Evolutionary conservation across 2,888 invertebrate species (phyloP).

Genomic region (Leptinotarsa haldemani): DNA sequence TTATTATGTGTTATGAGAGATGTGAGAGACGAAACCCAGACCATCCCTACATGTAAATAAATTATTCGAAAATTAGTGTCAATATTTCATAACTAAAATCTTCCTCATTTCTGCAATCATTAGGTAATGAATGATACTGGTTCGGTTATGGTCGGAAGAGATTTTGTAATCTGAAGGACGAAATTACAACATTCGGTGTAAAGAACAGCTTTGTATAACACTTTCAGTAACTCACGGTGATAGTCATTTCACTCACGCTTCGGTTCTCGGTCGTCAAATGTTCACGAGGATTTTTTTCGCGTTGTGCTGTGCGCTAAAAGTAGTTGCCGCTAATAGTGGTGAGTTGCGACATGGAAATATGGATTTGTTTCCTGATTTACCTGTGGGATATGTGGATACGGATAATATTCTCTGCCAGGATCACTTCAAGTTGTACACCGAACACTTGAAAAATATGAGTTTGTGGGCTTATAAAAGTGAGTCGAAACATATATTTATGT

Average conservation of each 20-base stretch:
- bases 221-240: conserved; percentile 45
- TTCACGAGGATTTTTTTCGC: conserved; percentile 40
- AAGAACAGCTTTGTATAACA: conserved; percentile 41
- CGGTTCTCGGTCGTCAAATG: conserved; percentile 40
- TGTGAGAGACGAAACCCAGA: neutral
- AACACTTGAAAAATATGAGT: conserved; percentile 68
- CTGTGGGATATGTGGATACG: conserved; percentile 49
- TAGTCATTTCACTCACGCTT: conserved; percentile 46
- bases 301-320: conserved; percentile 37
- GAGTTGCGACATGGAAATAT: conserved; percentile 29
- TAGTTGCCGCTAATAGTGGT: conserved; percentile 25
- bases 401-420: conserved; percentile 54
- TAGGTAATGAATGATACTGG: conserved; percentile 20
- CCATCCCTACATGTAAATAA: neutral
- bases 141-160: conserved; percentile 25
- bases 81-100: neutral
- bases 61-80: neutral
- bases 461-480: conserved; percentile 72
- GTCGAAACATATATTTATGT: conserved; percentile 51
- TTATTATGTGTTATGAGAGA: no score
- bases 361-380: conserved; percentile 55
- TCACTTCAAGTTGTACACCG: conserved; percentile 54
- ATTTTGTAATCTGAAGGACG: conserved; percentile 40
- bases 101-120: conserved; percentile 26
- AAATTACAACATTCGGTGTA: conserved; percentile 40